Evolutionary conservation across 2,888 invertebrate species (phyloP).

Genomic region (Microctonus aethiopoides): DNA sequence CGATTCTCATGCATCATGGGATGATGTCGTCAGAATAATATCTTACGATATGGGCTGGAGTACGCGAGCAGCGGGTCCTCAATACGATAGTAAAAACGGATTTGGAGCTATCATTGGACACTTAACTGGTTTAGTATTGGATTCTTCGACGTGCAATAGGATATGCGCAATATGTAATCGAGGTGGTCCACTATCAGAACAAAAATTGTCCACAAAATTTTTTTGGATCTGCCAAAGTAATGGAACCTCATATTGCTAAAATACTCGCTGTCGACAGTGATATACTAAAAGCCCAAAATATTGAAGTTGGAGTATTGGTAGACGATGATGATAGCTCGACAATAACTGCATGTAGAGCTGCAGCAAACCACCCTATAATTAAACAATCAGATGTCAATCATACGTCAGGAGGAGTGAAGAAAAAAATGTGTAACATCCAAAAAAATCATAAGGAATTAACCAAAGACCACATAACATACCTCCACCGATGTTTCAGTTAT

Average conservation of each 20-base stretch:
- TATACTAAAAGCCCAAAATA: conserved; percentile 36
- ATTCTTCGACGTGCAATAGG: too few species aligned
- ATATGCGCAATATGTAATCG: too few species aligned
- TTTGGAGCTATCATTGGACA: conserved; percentile 39
- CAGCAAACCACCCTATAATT: conserved; percentile 36
- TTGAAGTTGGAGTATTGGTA: conserved; percentile 30
- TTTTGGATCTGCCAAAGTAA: conserved; percentile 51
- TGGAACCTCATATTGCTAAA: conserved; percentile 47
- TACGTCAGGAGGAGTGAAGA: conserved; percentile 38
- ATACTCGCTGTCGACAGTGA: conserved; percentile 34
- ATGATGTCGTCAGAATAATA: conserved; percentile 38
- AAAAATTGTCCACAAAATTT: too few species aligned
- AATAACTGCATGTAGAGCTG: conserved; percentile 42
- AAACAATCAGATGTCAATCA: conserved; percentile 48
- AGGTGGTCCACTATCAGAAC: too few species aligned
- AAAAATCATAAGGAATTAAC: conserved; percentile 36
- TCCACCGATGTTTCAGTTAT: conserved; percentile 45
- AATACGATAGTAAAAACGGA: conserved; percentile 47
- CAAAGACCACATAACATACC: conserved; percentile 36
- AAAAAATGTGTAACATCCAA: conserved; percentile 35
- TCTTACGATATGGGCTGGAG: conserved; percentile 49
- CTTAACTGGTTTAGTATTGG: too few species aligned
- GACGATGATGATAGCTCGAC: conserved; percentile 47
- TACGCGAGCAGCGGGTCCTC: conserved; percentile 42
- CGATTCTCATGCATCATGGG: background rate